Conservation (phyloP, 2,797 vertebrate species). For the Hydrocynus forskahlii region DNA sequence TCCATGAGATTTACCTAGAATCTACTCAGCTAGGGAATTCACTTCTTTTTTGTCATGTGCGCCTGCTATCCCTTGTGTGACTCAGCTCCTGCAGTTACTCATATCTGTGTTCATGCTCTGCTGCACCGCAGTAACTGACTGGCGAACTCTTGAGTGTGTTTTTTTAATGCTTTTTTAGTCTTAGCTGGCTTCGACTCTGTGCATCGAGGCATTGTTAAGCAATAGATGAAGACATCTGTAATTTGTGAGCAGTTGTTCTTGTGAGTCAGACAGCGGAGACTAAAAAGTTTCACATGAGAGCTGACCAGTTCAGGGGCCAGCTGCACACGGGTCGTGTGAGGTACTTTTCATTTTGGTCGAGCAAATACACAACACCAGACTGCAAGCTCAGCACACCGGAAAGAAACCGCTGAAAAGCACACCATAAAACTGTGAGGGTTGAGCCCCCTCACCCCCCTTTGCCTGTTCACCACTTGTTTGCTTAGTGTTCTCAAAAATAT, state of each 20-base stretch:
- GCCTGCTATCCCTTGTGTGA: constrained; percentile 19
- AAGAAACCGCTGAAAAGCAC: constrained; percentile 65
- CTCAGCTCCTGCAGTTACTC: constrained; percentile 22
- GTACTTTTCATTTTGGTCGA: constrained; percentile 36
- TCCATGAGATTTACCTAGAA: background rate
- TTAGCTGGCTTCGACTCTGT: constrained; percentile 7
- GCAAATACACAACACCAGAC: constrained; percentile 56
- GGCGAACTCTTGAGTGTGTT: constrained; percentile 15
- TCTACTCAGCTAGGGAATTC: constrained; percentile 13
- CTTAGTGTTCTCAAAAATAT: constrained; percentile 60
- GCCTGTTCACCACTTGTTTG: constrained; percentile 66
- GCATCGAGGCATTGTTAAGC: constrained; percentile 5
- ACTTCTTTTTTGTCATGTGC: background rate
- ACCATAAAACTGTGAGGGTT: constrained; percentile 62
- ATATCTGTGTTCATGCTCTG: constrained; percentile 24
- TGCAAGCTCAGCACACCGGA: constrained; percentile 29
- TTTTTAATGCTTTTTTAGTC: constrained; percentile 1
- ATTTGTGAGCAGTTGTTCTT: constrained; percentile 4
- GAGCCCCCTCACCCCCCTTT: constrained; percentile 50
- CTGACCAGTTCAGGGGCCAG: background rate
- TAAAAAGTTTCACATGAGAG: constrained; percentile 2
- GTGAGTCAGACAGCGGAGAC: background rate
- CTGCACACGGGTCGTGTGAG: background rate
- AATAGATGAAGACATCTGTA: background rate
- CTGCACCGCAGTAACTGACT: constrained; percentile 55